A percentile compares a stretch with the other conserved stretches of the same genome.
These are phyloP conservation scores for Lasiommata megera DNA, from an alignment of 2,888 invertebrate species.

Conservation along the genomic window DNA sequence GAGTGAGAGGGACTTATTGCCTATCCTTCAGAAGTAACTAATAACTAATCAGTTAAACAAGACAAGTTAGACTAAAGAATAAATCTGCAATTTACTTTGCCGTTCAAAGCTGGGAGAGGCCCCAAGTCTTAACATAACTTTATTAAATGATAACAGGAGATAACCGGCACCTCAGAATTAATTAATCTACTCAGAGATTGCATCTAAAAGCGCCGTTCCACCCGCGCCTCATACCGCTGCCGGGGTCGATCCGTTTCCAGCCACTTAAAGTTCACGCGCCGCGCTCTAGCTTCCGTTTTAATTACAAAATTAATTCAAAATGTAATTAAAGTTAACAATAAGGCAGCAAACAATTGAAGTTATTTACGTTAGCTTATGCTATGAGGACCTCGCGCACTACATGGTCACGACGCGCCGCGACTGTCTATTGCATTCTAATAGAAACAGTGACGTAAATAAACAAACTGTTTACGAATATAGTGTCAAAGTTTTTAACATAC, in stretches of 20 bases:
- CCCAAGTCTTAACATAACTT: slow-evolving; percentile 59
- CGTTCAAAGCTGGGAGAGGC: slow-evolving; percentile 50
- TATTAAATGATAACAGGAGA: slow-evolving; percentile 80
- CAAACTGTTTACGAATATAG: no score
- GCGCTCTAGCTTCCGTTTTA: slow-evolving; percentile 82
- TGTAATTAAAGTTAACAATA: slow-evolving; percentile 83
- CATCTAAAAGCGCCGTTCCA: slow-evolving; percentile 64
- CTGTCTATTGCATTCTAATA: no score
- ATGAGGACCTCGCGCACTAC: slow-evolving; percentile 37
- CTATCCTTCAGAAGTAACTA: no score
- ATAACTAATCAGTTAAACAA: no score
- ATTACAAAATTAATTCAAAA: slow-evolving; percentile 83
- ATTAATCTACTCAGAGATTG: slow-evolving; percentile 82
- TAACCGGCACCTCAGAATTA: slow-evolving; percentile 81
- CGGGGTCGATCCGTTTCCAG: slow-evolving; percentile 79
- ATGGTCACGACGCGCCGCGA: no score
- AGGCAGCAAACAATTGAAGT: slow-evolving; percentile 82
- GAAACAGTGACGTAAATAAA: no score
- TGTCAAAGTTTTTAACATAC: no score
- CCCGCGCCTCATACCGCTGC: slow-evolving; percentile 35
- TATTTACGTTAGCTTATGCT: slow-evolving; percentile 81
- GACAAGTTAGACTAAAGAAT: not conserved
- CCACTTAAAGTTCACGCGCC: slow-evolving; percentile 82
- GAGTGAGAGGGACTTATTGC: no score
- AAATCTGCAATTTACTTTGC: not conserved